phyloP scores from a whole-genome alignment of 2,888 invertebrate genomes.

The Thera britannica region DNA sequence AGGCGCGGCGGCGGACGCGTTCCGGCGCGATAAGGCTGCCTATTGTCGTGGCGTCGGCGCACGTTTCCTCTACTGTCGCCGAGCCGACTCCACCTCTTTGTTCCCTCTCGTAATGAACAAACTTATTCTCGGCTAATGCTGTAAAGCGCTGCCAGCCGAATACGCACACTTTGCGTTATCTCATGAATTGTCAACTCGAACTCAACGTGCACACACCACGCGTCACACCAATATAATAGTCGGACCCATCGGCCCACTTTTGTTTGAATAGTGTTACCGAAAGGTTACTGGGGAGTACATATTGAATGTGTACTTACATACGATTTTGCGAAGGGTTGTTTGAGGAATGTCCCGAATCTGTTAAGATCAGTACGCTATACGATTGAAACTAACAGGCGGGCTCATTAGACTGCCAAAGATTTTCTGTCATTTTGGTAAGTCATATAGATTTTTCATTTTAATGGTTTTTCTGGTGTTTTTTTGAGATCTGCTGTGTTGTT shows the following conservation, averaged over 20 bases:
- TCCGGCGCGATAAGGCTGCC: slow-evolving; percentile 82
- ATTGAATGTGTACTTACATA: slow-evolving; percentile 70
- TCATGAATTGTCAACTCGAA: slow-evolving; percentile 65
- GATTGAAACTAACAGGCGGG: slow-evolving; percentile 10
- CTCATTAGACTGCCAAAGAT: neutral
- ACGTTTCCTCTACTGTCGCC: slow-evolving; percentile 82
- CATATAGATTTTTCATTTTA: no score
- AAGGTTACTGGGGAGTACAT: slow-evolving; percentile 62
- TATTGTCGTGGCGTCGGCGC: slow-evolving; percentile 83
- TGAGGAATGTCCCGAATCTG: slow-evolving; percentile 69
- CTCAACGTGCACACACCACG: slow-evolving; percentile 57
- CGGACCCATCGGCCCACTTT: slow-evolving; percentile 73
- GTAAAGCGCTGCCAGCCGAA: slow-evolving; percentile 72
- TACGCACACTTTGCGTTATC: slow-evolving; percentile 73
- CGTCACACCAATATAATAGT: slow-evolving; percentile 62
- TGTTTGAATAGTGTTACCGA: slow-evolving; percentile 75
- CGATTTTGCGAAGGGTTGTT: slow-evolving; percentile 69
- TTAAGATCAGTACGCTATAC: slow-evolving; percentile 51
- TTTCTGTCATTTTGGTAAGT: no score
- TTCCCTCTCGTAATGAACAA: slow-evolving; percentile 81
- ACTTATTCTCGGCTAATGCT: slow-evolving; percentile 81
- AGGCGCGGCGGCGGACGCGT: slow-evolving; percentile 65
- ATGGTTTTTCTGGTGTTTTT: no score
- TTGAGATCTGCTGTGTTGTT: no score
- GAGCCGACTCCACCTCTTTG: slow-evolving; percentile 75